Conservation (phyloP, 2,113 vertebrate species). For the Cyprinodon tularosa region DNA sequence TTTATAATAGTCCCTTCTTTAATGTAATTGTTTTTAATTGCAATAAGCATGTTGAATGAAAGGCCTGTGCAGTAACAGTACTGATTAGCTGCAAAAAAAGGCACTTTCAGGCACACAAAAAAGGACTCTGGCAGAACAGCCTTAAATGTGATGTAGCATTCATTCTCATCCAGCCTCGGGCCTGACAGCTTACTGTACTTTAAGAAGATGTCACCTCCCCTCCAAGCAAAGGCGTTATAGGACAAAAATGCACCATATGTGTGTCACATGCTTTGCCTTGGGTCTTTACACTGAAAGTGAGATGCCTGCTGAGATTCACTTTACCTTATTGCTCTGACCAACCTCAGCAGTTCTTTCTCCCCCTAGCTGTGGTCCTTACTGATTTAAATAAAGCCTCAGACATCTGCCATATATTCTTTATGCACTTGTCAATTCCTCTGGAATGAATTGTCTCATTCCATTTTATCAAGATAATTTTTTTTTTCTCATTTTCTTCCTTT, state of each 20-base stretch:
- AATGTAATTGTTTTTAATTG: background rate
- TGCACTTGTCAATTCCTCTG: conserved; percentile 32
- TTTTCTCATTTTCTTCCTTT: conserved; percentile 30
- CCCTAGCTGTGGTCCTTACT: background rate
- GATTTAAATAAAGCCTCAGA: conserved; percentile 14
- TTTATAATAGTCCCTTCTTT: background rate
- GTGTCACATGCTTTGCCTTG: conserved; percentile 36
- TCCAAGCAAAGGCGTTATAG: conserved; percentile 48
- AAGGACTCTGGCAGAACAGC: conserved; percentile 2
- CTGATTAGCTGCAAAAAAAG: background rate
- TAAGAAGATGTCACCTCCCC: conserved; percentile 54
- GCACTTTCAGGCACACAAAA: background rate
- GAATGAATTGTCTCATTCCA: conserved; percentile 40
- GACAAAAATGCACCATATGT: conserved; percentile 43
- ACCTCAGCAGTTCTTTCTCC: conserved; percentile 9
- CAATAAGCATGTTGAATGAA: background rate
- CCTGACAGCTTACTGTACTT: conserved; percentile 54
- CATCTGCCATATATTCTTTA: background rate
- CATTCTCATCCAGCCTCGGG: conserved; percentile 38
- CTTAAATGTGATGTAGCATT: conserved; percentile 32
- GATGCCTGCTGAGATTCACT: conserved; percentile 44
- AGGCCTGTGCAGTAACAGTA: background rate
- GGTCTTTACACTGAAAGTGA: conserved; percentile 42
- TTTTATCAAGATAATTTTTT: conserved; percentile 42
- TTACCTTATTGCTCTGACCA: conserved; percentile 4